Conservation (phyloP, 2,113 vertebrate species). For the Gymnorhina tibicen region DNA sequence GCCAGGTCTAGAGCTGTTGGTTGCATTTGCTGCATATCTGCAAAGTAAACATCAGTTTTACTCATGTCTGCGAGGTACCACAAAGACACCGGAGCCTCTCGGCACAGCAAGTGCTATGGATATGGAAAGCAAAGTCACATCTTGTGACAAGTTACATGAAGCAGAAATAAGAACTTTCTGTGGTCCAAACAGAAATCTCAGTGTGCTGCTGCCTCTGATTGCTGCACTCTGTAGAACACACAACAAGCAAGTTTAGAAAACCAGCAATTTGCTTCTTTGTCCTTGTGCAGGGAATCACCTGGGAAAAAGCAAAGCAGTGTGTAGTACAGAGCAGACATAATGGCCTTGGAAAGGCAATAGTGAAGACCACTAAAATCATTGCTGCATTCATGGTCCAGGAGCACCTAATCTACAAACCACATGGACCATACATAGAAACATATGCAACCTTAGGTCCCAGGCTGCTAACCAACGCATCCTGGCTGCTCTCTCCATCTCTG, state of each 20-base stretch:
- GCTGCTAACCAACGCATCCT: background rate
- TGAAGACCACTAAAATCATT: background rate
- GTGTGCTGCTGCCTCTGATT: fast-evolving
- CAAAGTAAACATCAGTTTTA: background rate
- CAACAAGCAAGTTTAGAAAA: background rate
- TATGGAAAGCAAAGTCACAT: background rate
- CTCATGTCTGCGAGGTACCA: fast-evolving
- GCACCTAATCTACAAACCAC: background rate
- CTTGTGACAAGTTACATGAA: background rate
- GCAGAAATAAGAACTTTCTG: background rate
- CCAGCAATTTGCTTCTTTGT: background rate
- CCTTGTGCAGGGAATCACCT: background rate
- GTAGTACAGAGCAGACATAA: background rate
- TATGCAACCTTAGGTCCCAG: background rate
- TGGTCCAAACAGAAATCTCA: background rate
- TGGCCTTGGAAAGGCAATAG: background rate
- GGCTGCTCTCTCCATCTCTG: background rate
- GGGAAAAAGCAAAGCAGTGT: background rate
- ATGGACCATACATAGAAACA: background rate
- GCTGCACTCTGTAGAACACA: background rate
- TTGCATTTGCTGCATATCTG: background rate
- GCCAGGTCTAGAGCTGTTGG: background rate
- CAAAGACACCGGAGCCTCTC: background rate
- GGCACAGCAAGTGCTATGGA: fast-evolving
- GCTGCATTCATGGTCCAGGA: background rate